Evolutionary conservation across 2,113 vertebrate species (phyloP), one percentile per base, ranked within the genome.

Genomic region (Scomber colias): DNA sequence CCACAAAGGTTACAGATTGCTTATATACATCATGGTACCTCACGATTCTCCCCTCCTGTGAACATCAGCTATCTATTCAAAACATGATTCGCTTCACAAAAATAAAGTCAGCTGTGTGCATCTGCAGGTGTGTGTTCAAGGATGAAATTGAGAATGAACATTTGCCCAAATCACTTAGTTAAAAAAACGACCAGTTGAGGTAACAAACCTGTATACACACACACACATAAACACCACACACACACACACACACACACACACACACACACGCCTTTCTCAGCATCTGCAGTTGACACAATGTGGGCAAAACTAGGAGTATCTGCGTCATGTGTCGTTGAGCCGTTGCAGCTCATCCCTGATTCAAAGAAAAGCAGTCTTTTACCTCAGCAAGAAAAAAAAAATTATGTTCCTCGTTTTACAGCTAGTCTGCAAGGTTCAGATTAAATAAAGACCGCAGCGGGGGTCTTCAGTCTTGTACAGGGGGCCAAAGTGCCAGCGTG

Each of bases 281-380:
- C 88, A 83, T 90, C 71, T 89, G 84, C 21, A 65, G 87, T 74
- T 77, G 81, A 87, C 86, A 75, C 24, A 16, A 75, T 76, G 81
- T 60, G 75, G 87, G 82, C 17, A 12, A 50, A 82, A 54, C 49
- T 79, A 49, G 68, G 74, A 85, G 81, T 1, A 54, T 82, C 85
- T 78, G 70, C 40, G 64, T 73, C 72, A 60, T 54, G 83, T 81
- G 87, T 84, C 64, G 24, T 75, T 27, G 89, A 92, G 92, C 87
- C 62, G 62, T 10, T 51, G 67, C 74, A 87, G 89, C 88, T 89
- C 90, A 62, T 93, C 92, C 90, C 92, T 93, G 92, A 93, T 90
- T 91, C 77, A 79, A 89, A 83, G 85, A 75, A 79, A 87, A 89
- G 77, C 77, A 84, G 81, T 89, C 82, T 79, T 80, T 85, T 55